phyloP scores from a whole-genome alignment of 1,140 invertebrate species.

The Nephila pilipes region DNA sequence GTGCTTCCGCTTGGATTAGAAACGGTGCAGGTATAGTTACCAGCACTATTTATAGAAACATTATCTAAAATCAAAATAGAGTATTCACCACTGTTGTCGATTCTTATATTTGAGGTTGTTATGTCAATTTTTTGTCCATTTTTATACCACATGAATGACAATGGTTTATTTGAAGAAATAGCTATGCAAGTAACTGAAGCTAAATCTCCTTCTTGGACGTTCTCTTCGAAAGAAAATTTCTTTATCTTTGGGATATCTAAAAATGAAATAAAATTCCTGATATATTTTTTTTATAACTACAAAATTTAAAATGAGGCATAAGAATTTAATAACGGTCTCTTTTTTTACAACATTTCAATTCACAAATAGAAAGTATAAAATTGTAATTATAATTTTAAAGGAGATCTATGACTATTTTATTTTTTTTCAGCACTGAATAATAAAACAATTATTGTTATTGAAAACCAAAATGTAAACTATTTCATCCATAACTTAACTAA shows the following conservation, averaged over 20 bases:
- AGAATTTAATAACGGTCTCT: no score
- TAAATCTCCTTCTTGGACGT: conserved; percentile 55
- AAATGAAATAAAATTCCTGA: conserved; percentile 29
- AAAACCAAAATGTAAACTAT: no score
- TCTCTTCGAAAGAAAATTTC: conserved; percentile 60
- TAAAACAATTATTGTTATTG: no score
- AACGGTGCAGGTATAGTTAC: conserved; percentile 71
- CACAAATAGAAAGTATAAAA: no score
- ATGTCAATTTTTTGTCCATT: conserved; percentile 43
- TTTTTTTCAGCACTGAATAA: no score
- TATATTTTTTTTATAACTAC: no score
- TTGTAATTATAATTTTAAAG: no score
- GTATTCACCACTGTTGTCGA: conserved; percentile 60
- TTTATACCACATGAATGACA: conserved; percentile 74
- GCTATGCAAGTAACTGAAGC: conserved; percentile 62
- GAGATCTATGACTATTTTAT: no score
- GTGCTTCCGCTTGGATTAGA: conserved; percentile 6
- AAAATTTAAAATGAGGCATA: no score
- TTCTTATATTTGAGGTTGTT: background rate
- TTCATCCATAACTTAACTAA: no score
- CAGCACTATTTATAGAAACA: conserved; percentile 29
- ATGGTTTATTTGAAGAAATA: conserved; percentile 27
- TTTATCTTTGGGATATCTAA: conserved; percentile 68
- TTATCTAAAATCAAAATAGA: conserved; percentile 59
- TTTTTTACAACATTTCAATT: no score